These are phyloP conservation scores for Himantopus leucocephalus DNA, from an alignment of 2,113 vertebrate genomes.

Conservation along the genomic window DNA sequence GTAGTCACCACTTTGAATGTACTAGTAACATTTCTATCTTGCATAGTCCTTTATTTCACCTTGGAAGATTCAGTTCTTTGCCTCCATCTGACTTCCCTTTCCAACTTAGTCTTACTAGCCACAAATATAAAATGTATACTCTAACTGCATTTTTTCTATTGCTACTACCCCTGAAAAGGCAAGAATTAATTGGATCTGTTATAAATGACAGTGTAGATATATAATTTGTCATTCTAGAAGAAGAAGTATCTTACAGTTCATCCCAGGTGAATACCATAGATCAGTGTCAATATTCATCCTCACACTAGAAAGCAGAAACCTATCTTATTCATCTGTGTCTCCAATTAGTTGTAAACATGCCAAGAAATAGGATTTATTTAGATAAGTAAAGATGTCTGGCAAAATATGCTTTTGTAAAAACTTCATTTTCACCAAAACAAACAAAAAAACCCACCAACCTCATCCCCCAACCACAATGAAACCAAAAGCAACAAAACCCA, in stretches of 20 bases:
- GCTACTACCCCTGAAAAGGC: background rate
- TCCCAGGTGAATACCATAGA: conserved; percentile 3
- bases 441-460: background rate
- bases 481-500: background rate
- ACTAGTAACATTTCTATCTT: background rate
- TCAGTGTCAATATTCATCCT: conserved; percentile 44
- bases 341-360: background rate
- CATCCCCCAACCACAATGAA: background rate
- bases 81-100: background rate
- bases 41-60: background rate
- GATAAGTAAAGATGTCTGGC: background rate
- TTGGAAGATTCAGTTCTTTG: background rate
- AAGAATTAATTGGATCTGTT: background rate
- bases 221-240: conserved; percentile 17
- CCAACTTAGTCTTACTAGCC: background rate
- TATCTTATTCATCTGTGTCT: conserved; percentile 14
- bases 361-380: background rate
- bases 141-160: background rate
- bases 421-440: background rate
- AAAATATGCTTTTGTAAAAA: background rate
- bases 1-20: background rate
- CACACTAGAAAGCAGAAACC: background rate
- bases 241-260: background rate
- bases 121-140: background rate
- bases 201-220: conserved; percentile 1